Conservation (phyloP, 1,140 invertebrate genomes). For the Drosophila melanogaster region DNA sequence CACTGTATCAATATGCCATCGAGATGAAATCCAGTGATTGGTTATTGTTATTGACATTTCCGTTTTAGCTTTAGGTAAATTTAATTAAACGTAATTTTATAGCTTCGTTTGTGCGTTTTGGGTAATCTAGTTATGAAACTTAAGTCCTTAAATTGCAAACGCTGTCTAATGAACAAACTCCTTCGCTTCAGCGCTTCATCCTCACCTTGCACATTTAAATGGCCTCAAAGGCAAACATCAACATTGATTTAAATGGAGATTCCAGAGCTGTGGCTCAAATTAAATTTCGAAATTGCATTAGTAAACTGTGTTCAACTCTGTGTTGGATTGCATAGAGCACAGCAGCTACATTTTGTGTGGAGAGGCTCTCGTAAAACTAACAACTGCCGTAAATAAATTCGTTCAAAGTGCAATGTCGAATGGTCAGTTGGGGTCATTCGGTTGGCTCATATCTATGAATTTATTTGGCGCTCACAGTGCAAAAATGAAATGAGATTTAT, state of each 20-base stretch:
- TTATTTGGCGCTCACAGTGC: constrained; percentile 39
- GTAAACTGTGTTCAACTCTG: not conserved
- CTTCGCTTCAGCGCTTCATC: not conserved
- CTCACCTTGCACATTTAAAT: not conserved
- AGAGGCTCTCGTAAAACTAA: constrained; percentile 8
- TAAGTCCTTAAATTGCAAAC: not conserved
- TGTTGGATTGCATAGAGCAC: not conserved
- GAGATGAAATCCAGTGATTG: not conserved
- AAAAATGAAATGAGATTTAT: constrained; percentile 40
- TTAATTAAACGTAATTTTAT: not conserved
- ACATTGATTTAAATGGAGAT: constrained; percentile 1
- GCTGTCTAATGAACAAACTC: constrained; percentile 4
- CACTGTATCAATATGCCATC: no score
- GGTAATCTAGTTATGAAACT: not conserved
- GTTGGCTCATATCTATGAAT: constrained; percentile 38
- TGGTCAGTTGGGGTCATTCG: constrained; percentile 23
- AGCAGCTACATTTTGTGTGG: constrained; percentile 2
- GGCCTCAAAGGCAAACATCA: constrained; percentile 16
- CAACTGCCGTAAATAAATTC: constrained; percentile 24
- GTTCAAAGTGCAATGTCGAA: constrained; percentile 17
- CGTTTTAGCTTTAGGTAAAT: not conserved
- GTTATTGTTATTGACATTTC: not conserved
- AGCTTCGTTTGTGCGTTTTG: not conserved
- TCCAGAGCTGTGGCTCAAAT: constrained; percentile 5
- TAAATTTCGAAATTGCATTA: constrained; percentile 21